Base-by-base conservation (phyloP, 2,888 invertebrate species). In the Drosophila melanocephala region DNA sequence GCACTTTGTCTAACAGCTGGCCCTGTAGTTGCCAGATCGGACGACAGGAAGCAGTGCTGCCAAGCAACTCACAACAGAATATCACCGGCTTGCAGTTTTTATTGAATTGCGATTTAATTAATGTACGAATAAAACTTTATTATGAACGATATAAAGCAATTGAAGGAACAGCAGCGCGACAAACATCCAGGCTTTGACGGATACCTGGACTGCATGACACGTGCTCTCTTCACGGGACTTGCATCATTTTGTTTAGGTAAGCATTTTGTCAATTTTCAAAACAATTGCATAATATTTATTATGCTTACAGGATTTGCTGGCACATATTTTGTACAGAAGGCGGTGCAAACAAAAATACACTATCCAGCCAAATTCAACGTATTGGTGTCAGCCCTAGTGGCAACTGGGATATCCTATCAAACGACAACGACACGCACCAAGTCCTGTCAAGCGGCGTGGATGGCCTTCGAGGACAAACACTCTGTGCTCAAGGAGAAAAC, bases 191-290 rank as follows among this genome's bases (percentile, higher is more conserved):
- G 93, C 28, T 94, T 94, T 75, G 93, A 93, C 83, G 92, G 92
- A 3, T 94, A 94, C 74, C 79, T 94, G 52, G 93, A 94, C 81
- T 94, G 94, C 75, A 94, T 94, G 94, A 93, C 94, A 42, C 90
- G 94, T 72, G 89, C 94, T 0, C 86, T 94, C 5, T 93, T 94
- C 63, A 92, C 93, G 3, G 94, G 94, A 16, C 63, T 94, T 37
- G 93, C 94, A n/a, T 85, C 93, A 5, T 94, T 94, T 84, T 93
- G 94, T 67, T 85, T 94, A 61, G 92, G 94, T 94, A 76, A 26
- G 80, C 35, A 42, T 47, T 66, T 39, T n/a, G 22, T n/a, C 10
- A 14, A 5, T 56, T 60, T 63, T 53, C 51, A 60, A 56, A 53
- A 53, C 14, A 72, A 81, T 88, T 87, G 75, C 77, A 88, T 89